Percentiles rank a stretch among this genome's conserved stretches.
phyloP scores from a whole-genome alignment of 2,113 vertebrate genomes.

The Cyanistes caeruleus region DNA sequence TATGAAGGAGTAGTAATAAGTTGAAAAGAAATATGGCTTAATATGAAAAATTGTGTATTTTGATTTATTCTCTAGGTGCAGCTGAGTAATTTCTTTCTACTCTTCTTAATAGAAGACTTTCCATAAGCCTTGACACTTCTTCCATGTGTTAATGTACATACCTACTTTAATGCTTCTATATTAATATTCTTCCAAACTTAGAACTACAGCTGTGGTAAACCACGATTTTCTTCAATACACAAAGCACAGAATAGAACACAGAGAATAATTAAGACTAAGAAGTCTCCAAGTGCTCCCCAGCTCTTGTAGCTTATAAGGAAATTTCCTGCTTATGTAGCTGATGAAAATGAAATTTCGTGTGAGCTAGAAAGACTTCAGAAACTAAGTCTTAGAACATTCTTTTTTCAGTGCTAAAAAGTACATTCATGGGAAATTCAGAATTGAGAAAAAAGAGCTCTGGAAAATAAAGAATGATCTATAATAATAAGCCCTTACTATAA shows the following conservation, averaged over 20 bases:
- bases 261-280: not conserved
- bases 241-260: not conserved
- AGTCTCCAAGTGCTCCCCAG: not conserved
- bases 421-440: not conserved
- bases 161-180: not conserved
- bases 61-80: not conserved
- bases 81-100: not conserved
- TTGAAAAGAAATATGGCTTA: not conserved
- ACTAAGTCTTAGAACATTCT: accelerated
- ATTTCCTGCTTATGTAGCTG: not conserved
- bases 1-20: not conserved
- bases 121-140: not conserved
- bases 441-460: not conserved
- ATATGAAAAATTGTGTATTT: not conserved
- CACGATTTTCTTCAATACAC: not conserved
- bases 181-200: not conserved
- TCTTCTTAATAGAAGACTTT: not conserved
- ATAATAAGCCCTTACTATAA: accelerated
- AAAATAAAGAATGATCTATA: not conserved
- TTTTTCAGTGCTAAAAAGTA: not conserved
- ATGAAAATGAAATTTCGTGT: accelerated
- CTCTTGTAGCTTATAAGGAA: not conserved
- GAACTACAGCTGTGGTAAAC: not conserved
- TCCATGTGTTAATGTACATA: not conserved
- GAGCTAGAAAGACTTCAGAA: not conserved